Evolutionary conservation across 2,797 vertebrate species (phyloP).

Genomic region (Holocentrus rufus): DNA sequence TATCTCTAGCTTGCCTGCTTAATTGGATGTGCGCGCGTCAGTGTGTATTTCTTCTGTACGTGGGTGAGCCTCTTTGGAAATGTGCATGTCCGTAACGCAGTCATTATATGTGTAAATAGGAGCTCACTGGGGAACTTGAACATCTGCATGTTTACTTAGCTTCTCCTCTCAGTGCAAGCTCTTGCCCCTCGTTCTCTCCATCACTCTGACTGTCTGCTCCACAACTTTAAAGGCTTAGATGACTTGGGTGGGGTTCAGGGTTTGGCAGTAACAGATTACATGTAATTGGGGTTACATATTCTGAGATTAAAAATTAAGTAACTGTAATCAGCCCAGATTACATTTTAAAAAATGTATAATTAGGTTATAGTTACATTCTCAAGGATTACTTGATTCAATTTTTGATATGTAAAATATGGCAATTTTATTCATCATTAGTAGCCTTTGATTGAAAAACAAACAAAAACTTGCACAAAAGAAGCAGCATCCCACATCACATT

Average conservation of each 20-base stretch:
- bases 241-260: constrained; percentile 47
- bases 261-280: too few species aligned
- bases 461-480: too few species aligned
- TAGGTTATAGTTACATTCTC: too few species aligned
- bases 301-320: too few species aligned
- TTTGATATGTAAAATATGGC: too few species aligned
- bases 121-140: constrained; percentile 61
- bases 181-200: constrained; percentile 16
- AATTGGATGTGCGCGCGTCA: constrained; percentile 54
- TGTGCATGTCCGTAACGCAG: constrained; percentile 59
- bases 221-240: constrained; percentile 50
- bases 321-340: too few species aligned
- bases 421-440: too few species aligned
- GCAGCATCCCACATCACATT: too few species aligned
- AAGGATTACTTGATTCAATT: too few species aligned
- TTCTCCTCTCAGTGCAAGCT: constrained; percentile 25
- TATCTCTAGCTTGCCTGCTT: constrained; percentile 58
- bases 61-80: constrained; percentile 56
- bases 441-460: too few species aligned
- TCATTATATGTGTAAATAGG: constrained; percentile 69
- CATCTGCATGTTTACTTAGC: constrained; percentile 47
- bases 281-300: too few species aligned
- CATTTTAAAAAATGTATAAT: too few species aligned
- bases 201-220: constrained; percentile 44
- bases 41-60: constrained; percentile 26